Base-by-base conservation (phyloP, 2,888 invertebrate genomes). In the Stenodema calcarata region DNA sequence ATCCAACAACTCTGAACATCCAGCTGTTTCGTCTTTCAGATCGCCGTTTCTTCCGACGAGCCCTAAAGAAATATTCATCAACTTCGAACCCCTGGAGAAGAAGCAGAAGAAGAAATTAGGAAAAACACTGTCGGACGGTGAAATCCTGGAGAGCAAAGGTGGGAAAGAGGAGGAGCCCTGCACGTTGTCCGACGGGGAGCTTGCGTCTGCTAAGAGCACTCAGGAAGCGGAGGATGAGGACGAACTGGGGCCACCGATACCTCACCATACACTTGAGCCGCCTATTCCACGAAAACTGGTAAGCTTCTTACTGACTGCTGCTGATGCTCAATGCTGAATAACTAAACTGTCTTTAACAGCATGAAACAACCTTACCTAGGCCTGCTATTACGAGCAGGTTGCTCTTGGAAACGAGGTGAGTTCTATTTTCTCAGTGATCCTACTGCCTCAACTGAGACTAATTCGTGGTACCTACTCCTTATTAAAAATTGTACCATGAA, bases 81-180 rank as follows among this genome's bases (percentile, higher is more conserved):
- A 97, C 90, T 97, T 96, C 91, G 96, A 97, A 91, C 97, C 97
- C 7, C 93, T 91, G 30, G 90, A 90, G 70, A 88, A 89, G 30
- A 88, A 89, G 50, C 89, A 89, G 35, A 88, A 88, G 47, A 90
- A 90, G 87, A 88, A 89, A 62, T 91, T 96, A 87, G 94, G 95
- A 87, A 96, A 96, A 92, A 96, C 96, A 0, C 92, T 95, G 88
- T 96, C 96, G 0, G 96, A 96, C 91, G 95, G 96, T 0, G 95
- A 96, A 92, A 96, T 96, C 89, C 91, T 96, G 73, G 90, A 94
- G 88, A 94, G 94, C 88, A 91, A 91, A 87, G 87, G 90, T 87
- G 91, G 91, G 90, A 89, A 91, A 88, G 91, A 91, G 87, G 91
- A 91, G 23, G 89, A 92, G 85, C 89, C 91, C 30, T 89, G 88